Evolutionary conservation across 1,140 invertebrate species (phyloP).

Genomic region (Macrosteles quadrilineatus): DNA sequence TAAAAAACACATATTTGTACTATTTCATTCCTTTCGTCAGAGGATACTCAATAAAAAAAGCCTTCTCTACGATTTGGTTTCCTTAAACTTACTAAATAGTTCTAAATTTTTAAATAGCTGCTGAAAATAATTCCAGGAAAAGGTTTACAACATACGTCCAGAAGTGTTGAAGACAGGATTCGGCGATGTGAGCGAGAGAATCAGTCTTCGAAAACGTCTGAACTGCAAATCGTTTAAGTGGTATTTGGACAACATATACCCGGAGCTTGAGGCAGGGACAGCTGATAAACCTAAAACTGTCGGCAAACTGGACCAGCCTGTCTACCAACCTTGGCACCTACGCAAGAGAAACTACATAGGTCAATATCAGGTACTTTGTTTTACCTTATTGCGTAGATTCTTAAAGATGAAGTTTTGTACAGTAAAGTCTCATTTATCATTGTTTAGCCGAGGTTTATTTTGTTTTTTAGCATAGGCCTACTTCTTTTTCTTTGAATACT

Average conservation of each 20-base stretch:
- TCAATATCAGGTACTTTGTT: slow-evolving; percentile 55
- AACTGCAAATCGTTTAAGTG: slow-evolving; percentile 89
- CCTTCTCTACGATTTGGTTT: too few relatives aligned
- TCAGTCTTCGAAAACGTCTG: slow-evolving; percentile 67
- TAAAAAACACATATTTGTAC: too few relatives aligned
- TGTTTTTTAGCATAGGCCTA: too few relatives aligned
- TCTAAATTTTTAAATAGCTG: too few relatives aligned
- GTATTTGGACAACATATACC: slow-evolving; percentile 93
- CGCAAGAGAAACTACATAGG: slow-evolving; percentile 72
- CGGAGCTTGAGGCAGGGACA: slow-evolving; percentile 70
- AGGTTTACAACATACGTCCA: slow-evolving; percentile 72
- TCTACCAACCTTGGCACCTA: slow-evolving; percentile 77
- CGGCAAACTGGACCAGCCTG: slow-evolving; percentile 62
- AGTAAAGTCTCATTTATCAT: too few relatives aligned
- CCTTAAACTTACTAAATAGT: too few relatives aligned
- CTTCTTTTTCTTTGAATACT: too few relatives aligned
- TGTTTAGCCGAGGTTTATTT: too few relatives aligned
- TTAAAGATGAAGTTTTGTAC: slow-evolving; percentile 2
- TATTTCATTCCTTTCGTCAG: too few relatives aligned
- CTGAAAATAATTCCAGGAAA: too few relatives aligned
- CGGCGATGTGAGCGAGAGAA: slow-evolving; percentile 78
- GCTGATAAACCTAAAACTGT: slow-evolving; percentile 59
- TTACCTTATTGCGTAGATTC: neutral
- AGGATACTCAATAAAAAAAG: too few relatives aligned
- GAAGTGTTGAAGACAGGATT: slow-evolving; percentile 64